Conservation (phyloP, 2,888 invertebrate genomes). For the Gastracanthus pulcherrimus region DNA sequence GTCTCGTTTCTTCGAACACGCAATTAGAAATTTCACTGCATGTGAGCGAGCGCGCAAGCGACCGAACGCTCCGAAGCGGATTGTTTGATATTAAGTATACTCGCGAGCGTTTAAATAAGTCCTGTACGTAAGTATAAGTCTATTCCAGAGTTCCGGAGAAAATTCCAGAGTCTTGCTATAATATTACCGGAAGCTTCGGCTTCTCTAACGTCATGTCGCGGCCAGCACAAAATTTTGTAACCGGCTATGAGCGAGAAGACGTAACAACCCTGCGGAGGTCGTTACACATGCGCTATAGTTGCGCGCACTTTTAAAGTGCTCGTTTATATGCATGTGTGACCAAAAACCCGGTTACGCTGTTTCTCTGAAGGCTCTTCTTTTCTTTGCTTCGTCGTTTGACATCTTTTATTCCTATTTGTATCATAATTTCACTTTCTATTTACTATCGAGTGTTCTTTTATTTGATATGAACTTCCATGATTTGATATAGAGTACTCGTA, state of each 20-base stretch:
- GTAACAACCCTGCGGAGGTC: not conserved
- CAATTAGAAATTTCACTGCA: slow-evolving; percentile 37
- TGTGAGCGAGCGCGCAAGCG: not conserved
- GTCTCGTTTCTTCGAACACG: slow-evolving; percentile 17
- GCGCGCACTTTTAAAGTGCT: too few relatives aligned
- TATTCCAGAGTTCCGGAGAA: slow-evolving; percentile 15
- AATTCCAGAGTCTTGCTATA: slow-evolving; percentile 10
- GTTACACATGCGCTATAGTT: not conserved
- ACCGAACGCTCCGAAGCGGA: not conserved
- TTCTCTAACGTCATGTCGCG: not conserved
- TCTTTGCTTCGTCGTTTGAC: not conserved
- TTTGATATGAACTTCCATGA: not conserved
- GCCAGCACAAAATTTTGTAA: slow-evolving; percentile 10
- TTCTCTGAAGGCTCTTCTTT: not conserved
- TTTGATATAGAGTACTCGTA: not conserved
- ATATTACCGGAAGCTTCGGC: not conserved
- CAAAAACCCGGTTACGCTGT: not conserved
- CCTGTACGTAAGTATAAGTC: not conserved
- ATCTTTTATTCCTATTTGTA: not conserved
- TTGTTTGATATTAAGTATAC: slow-evolving; percentile 31
- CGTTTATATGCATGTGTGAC: not conserved
- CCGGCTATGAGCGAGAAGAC: not conserved
- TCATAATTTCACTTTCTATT: not conserved
- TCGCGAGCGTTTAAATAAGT: not conserved
- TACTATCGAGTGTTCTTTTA: not conserved